phyloP scores from a whole-genome alignment of 2,113 vertebrate species.

The Pelodiscus sinensis region DNA sequence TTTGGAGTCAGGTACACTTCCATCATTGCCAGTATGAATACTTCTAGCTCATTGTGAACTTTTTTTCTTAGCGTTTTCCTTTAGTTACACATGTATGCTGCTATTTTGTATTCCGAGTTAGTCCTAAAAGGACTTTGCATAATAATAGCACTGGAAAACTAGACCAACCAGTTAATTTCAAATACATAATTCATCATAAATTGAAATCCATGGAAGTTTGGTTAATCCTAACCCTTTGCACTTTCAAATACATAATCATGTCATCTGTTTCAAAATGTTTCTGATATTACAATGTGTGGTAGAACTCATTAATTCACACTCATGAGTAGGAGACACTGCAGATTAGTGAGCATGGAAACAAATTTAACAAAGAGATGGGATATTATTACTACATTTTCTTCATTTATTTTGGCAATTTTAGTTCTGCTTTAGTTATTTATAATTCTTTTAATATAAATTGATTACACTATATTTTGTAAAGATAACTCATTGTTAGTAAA shows the following conservation, averaged over 20 bases:
- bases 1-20: slow-evolving; percentile 35
- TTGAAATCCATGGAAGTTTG: neutral
- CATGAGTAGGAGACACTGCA: neutral
- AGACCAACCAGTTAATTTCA: slow-evolving; percentile 55
- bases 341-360: slow-evolving; percentile 31
- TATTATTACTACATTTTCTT: neutral
- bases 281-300: neutral
- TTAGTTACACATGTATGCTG: slow-evolving; percentile 66
- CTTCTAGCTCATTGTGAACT: slow-evolving; percentile 54
- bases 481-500: slow-evolving; percentile 19
- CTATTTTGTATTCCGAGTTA: slow-evolving; percentile 63
- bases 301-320: slow-evolving; percentile 1
- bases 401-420: slow-evolving; percentile 14
- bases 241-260: slow-evolving; percentile 22
- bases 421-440: slow-evolving; percentile 32
- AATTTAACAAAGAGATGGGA: neutral
- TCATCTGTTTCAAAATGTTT: slow-evolving; percentile 13
- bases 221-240: slow-evolving; percentile 38
- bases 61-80: slow-evolving; percentile 42
- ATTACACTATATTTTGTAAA: slow-evolving; percentile 13
- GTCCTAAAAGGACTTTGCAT: slow-evolving; percentile 52
- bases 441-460: neutral
- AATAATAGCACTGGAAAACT: slow-evolving; percentile 57
- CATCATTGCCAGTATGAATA: slow-evolving; percentile 39
- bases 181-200: slow-evolving; percentile 60